Conservation (phyloP, 35 echinoderm and acorn worm species). For the Heliocidaris erythrogramma region DNA sequence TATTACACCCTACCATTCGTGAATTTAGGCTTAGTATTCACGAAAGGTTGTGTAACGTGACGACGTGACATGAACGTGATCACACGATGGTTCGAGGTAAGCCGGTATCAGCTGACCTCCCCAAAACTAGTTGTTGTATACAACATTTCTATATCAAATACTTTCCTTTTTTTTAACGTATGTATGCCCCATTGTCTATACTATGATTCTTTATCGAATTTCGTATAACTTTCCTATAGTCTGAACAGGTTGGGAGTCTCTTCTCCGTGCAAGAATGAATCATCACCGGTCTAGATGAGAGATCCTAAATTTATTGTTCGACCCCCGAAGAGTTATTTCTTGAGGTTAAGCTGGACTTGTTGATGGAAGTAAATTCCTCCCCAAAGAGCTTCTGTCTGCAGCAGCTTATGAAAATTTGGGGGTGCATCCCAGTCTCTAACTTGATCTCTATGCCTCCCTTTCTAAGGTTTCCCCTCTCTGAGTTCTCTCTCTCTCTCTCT, state of each 20-base stretch:
- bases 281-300: constrained; percentile 31
- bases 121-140: too few species aligned
- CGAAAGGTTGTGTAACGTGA: too few species aligned
- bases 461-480: neutral
- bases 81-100: too few species aligned
- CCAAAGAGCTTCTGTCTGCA: neutral
- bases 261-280: constrained; percentile 14
- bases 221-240: too few species aligned
- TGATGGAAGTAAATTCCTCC: constrained; percentile 40
- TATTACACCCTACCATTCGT: too few species aligned
- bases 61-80: too few species aligned
- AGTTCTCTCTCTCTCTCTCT: neutral
- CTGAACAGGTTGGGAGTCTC: neutral
- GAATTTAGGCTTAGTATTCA: too few species aligned
- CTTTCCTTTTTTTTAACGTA: neutral
- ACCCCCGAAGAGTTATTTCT: constrained; percentile 27
- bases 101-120: too few species aligned
- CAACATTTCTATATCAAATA: neutral
- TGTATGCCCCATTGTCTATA: too few species aligned
- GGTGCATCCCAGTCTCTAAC: neutral
- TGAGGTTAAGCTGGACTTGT: constrained; percentile 35
- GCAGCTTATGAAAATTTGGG: neutral
- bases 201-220: too few species aligned
- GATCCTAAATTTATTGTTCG: constrained; percentile 39
- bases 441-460: neutral